Evolutionary conservation across 2,113 vertebrate species (phyloP).

Genomic region (Plecotus auritus): DNA sequence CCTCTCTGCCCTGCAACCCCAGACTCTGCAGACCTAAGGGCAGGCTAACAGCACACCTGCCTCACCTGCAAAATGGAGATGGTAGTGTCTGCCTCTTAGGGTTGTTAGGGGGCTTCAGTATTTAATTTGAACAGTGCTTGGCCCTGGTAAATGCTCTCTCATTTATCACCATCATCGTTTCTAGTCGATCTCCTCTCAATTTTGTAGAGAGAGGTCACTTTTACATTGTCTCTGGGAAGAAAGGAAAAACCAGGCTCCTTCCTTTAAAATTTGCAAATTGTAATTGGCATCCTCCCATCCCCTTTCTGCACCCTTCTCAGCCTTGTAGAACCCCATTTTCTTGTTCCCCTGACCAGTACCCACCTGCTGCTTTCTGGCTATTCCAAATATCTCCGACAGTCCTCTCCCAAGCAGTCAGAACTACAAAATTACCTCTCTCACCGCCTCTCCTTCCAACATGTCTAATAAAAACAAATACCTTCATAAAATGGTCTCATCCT

Average conservation of each 20-base stretch:
- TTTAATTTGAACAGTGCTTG: background rate
- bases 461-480: background rate
- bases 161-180: background rate
- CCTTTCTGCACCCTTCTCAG: background rate
- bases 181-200: background rate
- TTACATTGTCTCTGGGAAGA: background rate
- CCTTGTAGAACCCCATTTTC: background rate
- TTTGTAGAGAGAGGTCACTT: slow-evolving; percentile 31
- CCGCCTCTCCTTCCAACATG: background rate
- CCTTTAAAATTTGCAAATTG: background rate
- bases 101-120: background rate
- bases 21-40: background rate
- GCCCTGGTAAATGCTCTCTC: background rate
- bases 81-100: background rate
- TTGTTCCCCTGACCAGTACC: background rate
- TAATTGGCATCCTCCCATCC: background rate
- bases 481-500: background rate
- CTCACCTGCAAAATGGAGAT: background rate
- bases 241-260: background rate
- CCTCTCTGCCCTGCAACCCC: background rate
- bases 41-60: background rate
- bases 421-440: background rate
- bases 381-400: background rate
- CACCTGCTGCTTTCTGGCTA: background rate
- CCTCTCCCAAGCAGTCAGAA: background rate